These are phyloP conservation scores for Agrochola circellaris DNA, from an alignment of 2,888 invertebrate genomes.

Conservation along the genomic window DNA sequence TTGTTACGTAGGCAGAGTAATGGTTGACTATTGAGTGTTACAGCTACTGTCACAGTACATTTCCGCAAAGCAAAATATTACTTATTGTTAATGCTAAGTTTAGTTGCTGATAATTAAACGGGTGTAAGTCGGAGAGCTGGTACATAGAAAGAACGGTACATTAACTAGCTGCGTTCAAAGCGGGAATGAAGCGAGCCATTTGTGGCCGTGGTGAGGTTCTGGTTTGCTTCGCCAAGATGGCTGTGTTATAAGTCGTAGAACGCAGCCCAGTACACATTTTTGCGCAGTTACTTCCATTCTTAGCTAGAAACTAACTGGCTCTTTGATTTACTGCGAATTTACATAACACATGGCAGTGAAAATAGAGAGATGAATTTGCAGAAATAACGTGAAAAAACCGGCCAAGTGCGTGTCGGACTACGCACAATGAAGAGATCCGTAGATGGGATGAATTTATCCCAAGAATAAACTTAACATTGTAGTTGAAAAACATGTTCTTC, in stretches of 20 bases:
- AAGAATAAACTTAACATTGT: no score
- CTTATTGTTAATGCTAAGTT: conserved; percentile 65
- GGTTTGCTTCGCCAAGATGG: conserved; percentile 60
- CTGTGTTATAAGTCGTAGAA: conserved; percentile 57
- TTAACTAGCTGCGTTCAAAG: conserved; percentile 74
- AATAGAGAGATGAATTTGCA: conserved; percentile 21
- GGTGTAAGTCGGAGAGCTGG: conserved; percentile 61
- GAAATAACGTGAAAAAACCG: neutral
- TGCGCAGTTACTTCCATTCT: conserved; percentile 52
- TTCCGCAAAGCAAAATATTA: conserved; percentile 64
- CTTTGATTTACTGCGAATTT: conserved; percentile 45
- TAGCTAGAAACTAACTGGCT: conserved; percentile 60
- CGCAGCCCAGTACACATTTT: conserved; percentile 51
- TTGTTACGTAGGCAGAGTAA: conserved; percentile 7
- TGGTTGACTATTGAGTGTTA: conserved; percentile 20
- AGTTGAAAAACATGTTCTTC: no score
- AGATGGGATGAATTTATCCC: no score
- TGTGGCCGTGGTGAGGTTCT: conserved; percentile 70
- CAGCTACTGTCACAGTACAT: conserved; percentile 33
- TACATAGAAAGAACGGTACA: conserved; percentile 75
- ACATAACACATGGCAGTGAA: conserved; percentile 23
- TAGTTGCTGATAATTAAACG: conserved; percentile 68
- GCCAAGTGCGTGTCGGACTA: no score
- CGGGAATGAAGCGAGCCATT: conserved; percentile 75
- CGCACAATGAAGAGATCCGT: no score